These are phyloP conservation scores for Amorpha juglandis DNA, from an alignment of 2,888 invertebrate species.

Conservation along the genomic window DNA sequence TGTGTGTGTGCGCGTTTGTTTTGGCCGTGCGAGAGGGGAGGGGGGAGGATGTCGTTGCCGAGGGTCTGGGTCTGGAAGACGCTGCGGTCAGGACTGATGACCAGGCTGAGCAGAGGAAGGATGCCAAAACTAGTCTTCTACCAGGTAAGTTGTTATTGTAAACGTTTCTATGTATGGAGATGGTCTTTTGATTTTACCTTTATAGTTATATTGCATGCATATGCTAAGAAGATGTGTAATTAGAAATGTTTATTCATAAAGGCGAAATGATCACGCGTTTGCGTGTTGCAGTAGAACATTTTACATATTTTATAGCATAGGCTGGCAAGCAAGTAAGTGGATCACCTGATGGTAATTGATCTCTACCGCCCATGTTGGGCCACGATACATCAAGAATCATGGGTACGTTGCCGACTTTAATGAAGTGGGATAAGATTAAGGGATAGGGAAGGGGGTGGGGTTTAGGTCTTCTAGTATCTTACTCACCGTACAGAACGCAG, in stretches of 20 bases:
- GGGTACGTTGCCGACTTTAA: no score
- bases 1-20: conserved; percentile 70
- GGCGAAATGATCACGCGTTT: not conserved
- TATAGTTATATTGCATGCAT: not conserved
- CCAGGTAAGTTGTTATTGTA: conserved; percentile 56
- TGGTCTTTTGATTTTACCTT: not conserved
- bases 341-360: no score
- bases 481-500: no score
- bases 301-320: no score
- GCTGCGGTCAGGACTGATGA: conserved; percentile 44
- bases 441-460: no score
- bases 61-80: conserved; percentile 45
- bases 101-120: conserved; percentile 60
- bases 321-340: no score
- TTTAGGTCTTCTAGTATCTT: no score
- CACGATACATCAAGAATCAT: no score
- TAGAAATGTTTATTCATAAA: conserved; percentile 16
- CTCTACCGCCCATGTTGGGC: no score
- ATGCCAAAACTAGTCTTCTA: conserved; percentile 57
- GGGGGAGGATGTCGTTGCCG: conserved; percentile 62
- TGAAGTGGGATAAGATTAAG: no score
- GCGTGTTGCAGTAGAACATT: not conserved
- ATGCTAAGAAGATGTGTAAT: not conserved
- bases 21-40: conserved; percentile 58
- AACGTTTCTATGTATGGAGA: not conserved